Evolutionary conservation across 2,888 invertebrate species (phyloP).

Genomic region (Leptogaster cylindrica): DNA sequence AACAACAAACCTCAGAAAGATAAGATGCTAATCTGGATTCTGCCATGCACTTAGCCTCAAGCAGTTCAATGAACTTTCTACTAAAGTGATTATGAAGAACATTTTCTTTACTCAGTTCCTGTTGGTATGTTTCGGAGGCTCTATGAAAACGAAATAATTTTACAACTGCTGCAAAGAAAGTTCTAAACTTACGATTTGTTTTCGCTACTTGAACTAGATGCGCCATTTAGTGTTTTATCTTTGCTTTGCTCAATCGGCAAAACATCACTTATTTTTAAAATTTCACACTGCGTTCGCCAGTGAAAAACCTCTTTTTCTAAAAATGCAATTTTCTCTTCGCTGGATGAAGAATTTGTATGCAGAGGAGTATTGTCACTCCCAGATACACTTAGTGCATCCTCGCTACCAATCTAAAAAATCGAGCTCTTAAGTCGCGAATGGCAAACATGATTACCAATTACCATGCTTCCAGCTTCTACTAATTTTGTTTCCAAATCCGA

Average conservation of each 20-base stretch:
- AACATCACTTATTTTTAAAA: slow-evolving; percentile 64
- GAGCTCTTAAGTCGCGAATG: background rate
- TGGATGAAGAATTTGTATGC: slow-evolving; percentile 51
- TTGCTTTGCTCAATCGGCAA: slow-evolving; percentile 42
- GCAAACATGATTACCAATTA: slow-evolving; percentile 55
- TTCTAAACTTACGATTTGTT: slow-evolving; percentile 40
- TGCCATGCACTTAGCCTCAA: slow-evolving; percentile 57
- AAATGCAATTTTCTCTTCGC: slow-evolving; percentile 60
- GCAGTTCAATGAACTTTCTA: slow-evolving; percentile 58
- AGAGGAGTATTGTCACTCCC: slow-evolving; percentile 60
- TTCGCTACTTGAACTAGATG: slow-evolving; percentile 45
- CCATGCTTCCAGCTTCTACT: slow-evolving; percentile 69
- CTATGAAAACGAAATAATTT: slow-evolving; percentile 17
- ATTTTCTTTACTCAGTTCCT: slow-evolving; percentile 54
- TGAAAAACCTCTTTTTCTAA: slow-evolving; percentile 74
- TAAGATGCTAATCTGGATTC: slow-evolving; percentile 58
- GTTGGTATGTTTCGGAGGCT: slow-evolving; percentile 38
- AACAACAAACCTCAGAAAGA: slow-evolving; percentile 58
- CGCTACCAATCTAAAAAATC: slow-evolving; percentile 66
- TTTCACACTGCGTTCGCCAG: slow-evolving; percentile 76
- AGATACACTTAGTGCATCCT: slow-evolving; percentile 67
- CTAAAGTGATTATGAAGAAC: slow-evolving; percentile 58
- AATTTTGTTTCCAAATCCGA: slow-evolving; percentile 62
- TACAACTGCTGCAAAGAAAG: background rate
- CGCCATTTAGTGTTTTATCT: slow-evolving; percentile 43